Evolutionary conservation across 2,113 vertebrate species (phyloP).

Genomic region (Saccopteryx leptura): DNA sequence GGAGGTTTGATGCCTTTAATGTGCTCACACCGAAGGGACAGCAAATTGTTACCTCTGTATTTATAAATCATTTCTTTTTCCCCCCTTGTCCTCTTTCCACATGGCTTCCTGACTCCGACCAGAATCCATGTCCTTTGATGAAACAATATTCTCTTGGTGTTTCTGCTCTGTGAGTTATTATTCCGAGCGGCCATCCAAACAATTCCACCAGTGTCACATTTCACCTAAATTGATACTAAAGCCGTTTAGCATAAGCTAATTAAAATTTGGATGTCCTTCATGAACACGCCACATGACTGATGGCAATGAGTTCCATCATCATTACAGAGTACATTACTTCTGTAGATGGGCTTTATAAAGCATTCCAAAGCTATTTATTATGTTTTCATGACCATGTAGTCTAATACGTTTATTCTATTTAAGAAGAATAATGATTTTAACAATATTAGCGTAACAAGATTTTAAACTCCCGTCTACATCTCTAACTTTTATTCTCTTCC

Average conservation of each 20-base stretch:
- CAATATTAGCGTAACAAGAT: neutral
- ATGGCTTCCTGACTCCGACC: slow-evolving; percentile 44
- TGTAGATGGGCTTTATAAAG: slow-evolving; percentile 56
- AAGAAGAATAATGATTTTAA: slow-evolving; percentile 39
- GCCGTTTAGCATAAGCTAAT: slow-evolving; percentile 67
- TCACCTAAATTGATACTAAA: slow-evolving; percentile 64
- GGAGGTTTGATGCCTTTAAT: neutral
- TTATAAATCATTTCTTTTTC: neutral
- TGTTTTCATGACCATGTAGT: slow-evolving; percentile 25
- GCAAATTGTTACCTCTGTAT: neutral
- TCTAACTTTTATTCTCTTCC: neutral
- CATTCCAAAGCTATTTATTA: slow-evolving; percentile 55
- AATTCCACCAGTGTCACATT: slow-evolving; percentile 55
- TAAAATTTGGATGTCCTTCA: slow-evolving; percentile 77
- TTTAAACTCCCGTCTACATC: neutral
- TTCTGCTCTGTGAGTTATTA: slow-evolving; percentile 44
- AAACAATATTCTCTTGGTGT: slow-evolving; percentile 17
- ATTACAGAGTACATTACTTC: slow-evolving; percentile 75
- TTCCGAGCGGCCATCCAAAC: slow-evolving; percentile 58
- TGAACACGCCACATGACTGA: slow-evolving; percentile 64
- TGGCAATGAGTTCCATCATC: slow-evolving; percentile 46
- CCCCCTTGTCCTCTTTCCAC: neutral
- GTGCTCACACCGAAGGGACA: neutral
- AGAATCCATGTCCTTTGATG: neutral
- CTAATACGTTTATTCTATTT: slow-evolving; percentile 39